Base-by-base conservation (phyloP, 2,113 vertebrate genomes). In the Helogale parvula region DNA sequence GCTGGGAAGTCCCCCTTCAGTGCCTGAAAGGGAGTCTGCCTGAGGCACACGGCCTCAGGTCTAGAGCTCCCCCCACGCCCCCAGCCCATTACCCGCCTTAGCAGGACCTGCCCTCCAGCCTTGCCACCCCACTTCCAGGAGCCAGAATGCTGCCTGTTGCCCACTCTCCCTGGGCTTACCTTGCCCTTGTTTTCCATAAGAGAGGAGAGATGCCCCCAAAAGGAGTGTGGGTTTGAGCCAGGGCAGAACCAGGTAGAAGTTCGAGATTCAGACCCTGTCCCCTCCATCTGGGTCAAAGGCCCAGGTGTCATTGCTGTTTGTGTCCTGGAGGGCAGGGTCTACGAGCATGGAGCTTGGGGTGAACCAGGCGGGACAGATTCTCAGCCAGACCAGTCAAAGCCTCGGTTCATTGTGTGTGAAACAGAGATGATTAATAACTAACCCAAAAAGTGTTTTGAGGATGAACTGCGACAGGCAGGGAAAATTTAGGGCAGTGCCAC, bases 401-500 rank as follows among this genome's bases (percentile, higher is more conserved):
- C 27, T 4, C 14, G 2, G 84, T 27, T 79, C n/a, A 19, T 33
- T 35, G 1, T 14, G 5, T 4, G 17, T 5, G 35, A 66, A 65
- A 9, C 2, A 63, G 35, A 33, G 13, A 8, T 29, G 11, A 14
- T 57, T 21, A 65, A 13, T 38, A n/a, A 23, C 57, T 45, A 10
- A 25, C 79, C 74, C 45, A 0, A 41, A 68, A 47, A 68, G 31
- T 13, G 29, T 14, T 13, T 47, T 17, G 81, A 88, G 31, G 66
- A 47, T 91, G 76, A 15, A 27, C 17, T 23, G 50, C 45, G 84
- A 47, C 6, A 35, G 17, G 50, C 3, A 5, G 7, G 31, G 31
- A 0, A 2, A 3, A 12, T 71, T 50, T 21, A 45, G 45, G 7
- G 38, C 23, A 5, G 4, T 3, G 35, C n/a, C 15, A 27, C 29